Conservation (phyloP, 1,140 invertebrate species). For the Hormaphis cornu region DNA sequence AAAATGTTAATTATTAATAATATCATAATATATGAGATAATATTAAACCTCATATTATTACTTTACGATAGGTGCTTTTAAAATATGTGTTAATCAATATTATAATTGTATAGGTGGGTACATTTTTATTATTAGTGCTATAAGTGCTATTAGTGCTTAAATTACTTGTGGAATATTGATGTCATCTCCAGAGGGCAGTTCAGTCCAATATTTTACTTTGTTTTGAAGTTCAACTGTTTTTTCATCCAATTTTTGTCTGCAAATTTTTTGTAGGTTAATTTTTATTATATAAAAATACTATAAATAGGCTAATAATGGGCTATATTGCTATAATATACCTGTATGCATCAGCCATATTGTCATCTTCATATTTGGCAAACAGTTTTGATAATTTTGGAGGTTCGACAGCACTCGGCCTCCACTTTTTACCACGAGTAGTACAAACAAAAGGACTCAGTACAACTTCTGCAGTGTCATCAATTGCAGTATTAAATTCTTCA, state of each 20-base stretch:
- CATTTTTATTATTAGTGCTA: neutral
- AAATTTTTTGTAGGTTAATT: neutral
- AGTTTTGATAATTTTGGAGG: conserved; percentile 23
- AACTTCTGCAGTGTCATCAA: neutral
- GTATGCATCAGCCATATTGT: conserved; percentile 12
- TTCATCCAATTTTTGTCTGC: neutral
- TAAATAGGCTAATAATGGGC: no score
- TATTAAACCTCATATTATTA: no score
- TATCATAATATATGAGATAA: no score
- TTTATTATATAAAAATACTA: no score
- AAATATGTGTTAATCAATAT: neutral
- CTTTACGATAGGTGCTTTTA: no score
- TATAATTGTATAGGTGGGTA: no score
- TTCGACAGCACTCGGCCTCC: conserved; percentile 7
- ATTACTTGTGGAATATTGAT: neutral
- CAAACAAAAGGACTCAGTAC: conserved; percentile 16
- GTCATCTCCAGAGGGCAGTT: neutral
- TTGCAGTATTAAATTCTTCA: neutral
- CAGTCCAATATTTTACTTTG: conserved; percentile 22
- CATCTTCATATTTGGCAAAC: conserved; percentile 3
- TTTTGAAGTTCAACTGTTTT: conserved; percentile 17
- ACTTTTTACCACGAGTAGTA: conserved; percentile 14
- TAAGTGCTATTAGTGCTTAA: neutral
- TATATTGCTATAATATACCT: no score
- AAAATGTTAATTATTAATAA: no score